Evolutionary conservation across 2,888 invertebrate species (phyloP).

Genomic region (Hydriomena furcata): DNA sequence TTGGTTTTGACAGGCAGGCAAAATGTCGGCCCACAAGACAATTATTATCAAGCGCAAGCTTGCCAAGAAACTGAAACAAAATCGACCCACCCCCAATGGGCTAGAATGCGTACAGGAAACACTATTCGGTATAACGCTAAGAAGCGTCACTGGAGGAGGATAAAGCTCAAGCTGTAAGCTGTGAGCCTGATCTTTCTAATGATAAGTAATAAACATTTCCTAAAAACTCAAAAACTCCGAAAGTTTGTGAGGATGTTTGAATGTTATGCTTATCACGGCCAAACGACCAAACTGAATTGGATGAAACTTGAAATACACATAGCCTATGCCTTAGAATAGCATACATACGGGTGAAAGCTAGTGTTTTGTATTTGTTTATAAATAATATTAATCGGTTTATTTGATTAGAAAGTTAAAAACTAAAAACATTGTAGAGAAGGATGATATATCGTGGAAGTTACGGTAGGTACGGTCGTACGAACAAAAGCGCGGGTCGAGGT

Average conservation of each 20-base stretch:
- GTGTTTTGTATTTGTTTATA: no score
- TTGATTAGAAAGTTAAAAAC: slow-evolving; percentile 12
- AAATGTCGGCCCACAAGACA: slow-evolving; percentile 97
- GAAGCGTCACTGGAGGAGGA: slow-evolving; percentile 99
- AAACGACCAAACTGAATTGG: no score
- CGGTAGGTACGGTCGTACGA: slow-evolving; percentile 47
- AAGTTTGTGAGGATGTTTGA: no score
- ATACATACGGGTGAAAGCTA: no score
- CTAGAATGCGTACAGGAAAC: slow-evolving; percentile 99
- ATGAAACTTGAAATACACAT: no score
- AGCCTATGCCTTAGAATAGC: no score
- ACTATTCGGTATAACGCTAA: slow-evolving; percentile 99
- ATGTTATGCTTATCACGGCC: no score
- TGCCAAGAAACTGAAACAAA: slow-evolving; percentile 99
- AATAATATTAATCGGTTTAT: not conserved
- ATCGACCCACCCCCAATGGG: slow-evolving; percentile 99
- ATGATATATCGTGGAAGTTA: slow-evolving; percentile 57
- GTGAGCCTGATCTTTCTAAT: slow-evolving; percentile 41
- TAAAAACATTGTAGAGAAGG: slow-evolving; percentile 56
- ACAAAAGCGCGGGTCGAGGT: slow-evolving; percentile 72
- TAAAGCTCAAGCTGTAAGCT: slow-evolving; percentile 98
- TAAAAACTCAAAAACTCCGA: slow-evolving; percentile 31
- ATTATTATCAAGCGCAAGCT: slow-evolving; percentile 99
- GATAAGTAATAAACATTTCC: slow-evolving; percentile 63
- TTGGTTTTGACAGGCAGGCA: slow-evolving; percentile 68